A percentile compares a stretch with the other conserved stretches of the same genome.
Evolutionary conservation across 2,113 vertebrate genomes (phyloP).

Genomic region (Oncorhynchus nerka): DNA sequence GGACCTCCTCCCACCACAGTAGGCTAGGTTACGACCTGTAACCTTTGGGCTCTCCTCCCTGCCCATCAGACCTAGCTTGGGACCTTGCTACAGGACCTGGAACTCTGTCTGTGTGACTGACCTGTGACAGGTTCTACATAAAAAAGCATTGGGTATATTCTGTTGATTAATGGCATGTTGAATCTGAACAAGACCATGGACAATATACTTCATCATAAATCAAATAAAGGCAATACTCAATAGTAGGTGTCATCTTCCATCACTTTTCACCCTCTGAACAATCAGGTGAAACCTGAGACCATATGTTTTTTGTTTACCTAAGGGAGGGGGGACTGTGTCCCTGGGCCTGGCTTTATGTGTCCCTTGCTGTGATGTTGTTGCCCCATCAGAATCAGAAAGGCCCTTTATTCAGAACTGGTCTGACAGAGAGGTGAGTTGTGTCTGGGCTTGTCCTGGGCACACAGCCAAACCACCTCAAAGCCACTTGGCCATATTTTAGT

Average conservation of each 20-base stretch:
- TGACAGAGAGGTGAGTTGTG: slow-evolving; percentile 2
- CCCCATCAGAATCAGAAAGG: background rate
- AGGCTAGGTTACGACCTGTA: too few species aligned
- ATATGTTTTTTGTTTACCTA: too few species aligned
- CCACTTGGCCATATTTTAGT: slow-evolving; percentile 18
- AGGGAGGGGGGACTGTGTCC: too few species aligned
- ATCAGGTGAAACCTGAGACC: too few species aligned
- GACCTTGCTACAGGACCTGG: background rate
- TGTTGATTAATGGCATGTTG: background rate
- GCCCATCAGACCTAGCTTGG: too few species aligned
- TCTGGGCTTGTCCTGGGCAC: slow-evolving; percentile 22
- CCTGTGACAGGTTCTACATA: background rate
- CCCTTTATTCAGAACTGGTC: background rate
- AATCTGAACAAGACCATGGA: background rate
- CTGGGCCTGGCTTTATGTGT: background rate
- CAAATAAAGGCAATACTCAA: background rate
- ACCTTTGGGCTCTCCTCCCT: too few species aligned
- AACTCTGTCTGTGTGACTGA: background rate
- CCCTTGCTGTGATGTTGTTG: background rate
- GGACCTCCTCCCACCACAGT: too few species aligned
- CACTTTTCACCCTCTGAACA: background rate
- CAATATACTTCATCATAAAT: background rate
- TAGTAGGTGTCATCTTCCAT: background rate
- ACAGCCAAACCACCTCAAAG: slow-evolving; percentile 30
- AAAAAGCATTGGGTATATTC: background rate